Evolutionary conservation across 2,797 vertebrate species (phyloP).

Genomic region (Lepilemur septentrionalis): DNA sequence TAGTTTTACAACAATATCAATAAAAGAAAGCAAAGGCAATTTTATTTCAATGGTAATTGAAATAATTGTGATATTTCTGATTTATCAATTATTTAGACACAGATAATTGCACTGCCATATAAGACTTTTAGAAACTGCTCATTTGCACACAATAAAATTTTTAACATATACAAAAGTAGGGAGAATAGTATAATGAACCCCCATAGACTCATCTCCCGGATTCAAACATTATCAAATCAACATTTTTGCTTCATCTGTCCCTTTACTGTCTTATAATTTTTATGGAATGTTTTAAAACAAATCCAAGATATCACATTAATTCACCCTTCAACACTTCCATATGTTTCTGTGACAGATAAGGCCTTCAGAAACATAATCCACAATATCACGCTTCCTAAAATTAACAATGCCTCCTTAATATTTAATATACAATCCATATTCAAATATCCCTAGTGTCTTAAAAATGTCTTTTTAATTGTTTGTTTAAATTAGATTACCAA

Average conservation of each 20-base stretch:
- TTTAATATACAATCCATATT: neutral
- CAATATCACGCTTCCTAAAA: neutral
- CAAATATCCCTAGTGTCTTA: neutral
- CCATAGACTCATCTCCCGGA: neutral
- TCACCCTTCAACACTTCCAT: neutral
- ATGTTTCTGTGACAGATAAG: neutral
- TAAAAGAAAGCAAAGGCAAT: slow-evolving; percentile 5
- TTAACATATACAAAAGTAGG: neutral
- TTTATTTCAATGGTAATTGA: slow-evolving; percentile 14
- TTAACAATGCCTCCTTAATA: neutral
- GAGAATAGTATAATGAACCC: neutral
- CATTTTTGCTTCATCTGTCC: neutral
- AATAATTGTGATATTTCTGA: slow-evolving; percentile 20
- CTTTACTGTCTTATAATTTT: slow-evolving; percentile 23
- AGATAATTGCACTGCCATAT: neutral
- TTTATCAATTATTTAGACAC: slow-evolving; percentile 1
- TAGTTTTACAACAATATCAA: neutral
- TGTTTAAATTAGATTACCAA: slow-evolving; percentile 18
- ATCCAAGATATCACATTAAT: neutral
- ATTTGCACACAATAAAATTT: neutral
- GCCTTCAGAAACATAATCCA: neutral
- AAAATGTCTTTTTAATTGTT: neutral
- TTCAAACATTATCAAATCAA: neutral
- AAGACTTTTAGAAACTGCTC: slow-evolving; percentile 11
- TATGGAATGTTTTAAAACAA: slow-evolving; percentile 16